These are phyloP conservation scores for Cecidostiba fungosa DNA, from an alignment of 2,888 invertebrate species.

Conservation along the genomic window DNA sequence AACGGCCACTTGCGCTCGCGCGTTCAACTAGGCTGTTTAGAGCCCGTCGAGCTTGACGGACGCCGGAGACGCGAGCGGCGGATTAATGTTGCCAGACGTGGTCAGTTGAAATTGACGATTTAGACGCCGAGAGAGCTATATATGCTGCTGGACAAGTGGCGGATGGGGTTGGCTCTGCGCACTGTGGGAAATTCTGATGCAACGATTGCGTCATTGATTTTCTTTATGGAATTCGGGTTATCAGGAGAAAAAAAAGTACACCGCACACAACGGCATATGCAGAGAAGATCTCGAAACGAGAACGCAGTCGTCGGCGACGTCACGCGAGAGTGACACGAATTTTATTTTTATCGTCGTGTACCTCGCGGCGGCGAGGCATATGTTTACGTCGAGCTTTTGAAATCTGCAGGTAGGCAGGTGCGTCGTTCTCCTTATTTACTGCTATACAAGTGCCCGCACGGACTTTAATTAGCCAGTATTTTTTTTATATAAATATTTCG, in stretches of 20 bases:
- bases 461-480: not conserved
- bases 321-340: constrained; percentile 50
- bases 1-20: constrained; percentile 14
- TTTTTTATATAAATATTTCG: not conserved
- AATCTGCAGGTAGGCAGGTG: constrained; percentile 32
- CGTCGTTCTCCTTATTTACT: not conserved
- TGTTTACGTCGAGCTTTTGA: constrained; percentile 25
- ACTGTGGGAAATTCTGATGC: not conserved
- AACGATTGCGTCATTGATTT: not conserved
- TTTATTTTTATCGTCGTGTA: constrained; percentile 53
- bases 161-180: not conserved
- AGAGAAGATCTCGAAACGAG: not conserved
- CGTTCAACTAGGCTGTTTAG: not conserved
- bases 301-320: constrained; percentile 11
- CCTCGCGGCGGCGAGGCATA: not conserved
- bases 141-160: not conserved
- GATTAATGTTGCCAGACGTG: not conserved
- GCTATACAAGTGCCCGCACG: not conserved
- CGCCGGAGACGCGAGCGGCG: not conserved
- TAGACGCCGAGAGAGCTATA: constrained; percentile 24
- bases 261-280: not conserved
- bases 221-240: not conserved
- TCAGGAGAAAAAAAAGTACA: not conserved
- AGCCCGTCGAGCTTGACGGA: constrained; percentile 5
- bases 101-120: constrained; percentile 26